Conservation (phyloP, 2,797 vertebrate species). For the Craterocephalus amniculus region DNA sequence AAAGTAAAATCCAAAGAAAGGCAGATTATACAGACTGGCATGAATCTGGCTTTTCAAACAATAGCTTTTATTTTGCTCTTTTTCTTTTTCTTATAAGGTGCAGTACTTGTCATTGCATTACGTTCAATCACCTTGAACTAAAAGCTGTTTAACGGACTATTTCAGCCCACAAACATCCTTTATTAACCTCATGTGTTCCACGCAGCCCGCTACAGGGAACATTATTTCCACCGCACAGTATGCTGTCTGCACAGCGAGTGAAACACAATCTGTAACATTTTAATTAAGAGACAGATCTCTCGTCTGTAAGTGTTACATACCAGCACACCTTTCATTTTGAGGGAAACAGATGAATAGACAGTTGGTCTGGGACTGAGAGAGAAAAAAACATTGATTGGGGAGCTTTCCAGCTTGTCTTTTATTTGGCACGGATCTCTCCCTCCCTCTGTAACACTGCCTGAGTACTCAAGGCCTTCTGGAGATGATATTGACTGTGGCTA, state of each 20-base stretch:
- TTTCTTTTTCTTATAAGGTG: neutral
- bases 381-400: slow-evolving; percentile 82
- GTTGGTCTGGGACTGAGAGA: slow-evolving; percentile 81
- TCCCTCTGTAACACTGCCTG: slow-evolving; percentile 72
- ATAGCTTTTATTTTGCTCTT: slow-evolving; percentile 17
- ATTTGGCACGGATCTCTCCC: slow-evolving; percentile 77
- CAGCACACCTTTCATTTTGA: slow-evolving; percentile 81
- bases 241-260: slow-evolving; percentile 58
- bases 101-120: slow-evolving; percentile 37
- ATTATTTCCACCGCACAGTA: slow-evolving; percentile 70
- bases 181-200: slow-evolving; percentile 66
- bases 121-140: slow-evolving; percentile 40
- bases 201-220: slow-evolving; percentile 49
- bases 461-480: slow-evolving; percentile 77
- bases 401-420: slow-evolving; percentile 81
- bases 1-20: slow-evolving; percentile 78
- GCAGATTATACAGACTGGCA: slow-evolving; percentile 57
- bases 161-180: slow-evolving; percentile 49
- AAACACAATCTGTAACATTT: slow-evolving; percentile 78
- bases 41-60: slow-evolving; percentile 59
- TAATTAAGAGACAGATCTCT: slow-evolving; percentile 77
- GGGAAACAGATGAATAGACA: slow-evolving; percentile 83
- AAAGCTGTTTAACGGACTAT: slow-evolving; percentile 44
- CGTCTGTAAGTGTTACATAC: slow-evolving; percentile 74
- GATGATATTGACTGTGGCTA: slow-evolving; percentile 77